Evolutionary conservation across 2,113 vertebrate genomes (phyloP).

Genomic region (Patagioenas fasciata): DNA sequence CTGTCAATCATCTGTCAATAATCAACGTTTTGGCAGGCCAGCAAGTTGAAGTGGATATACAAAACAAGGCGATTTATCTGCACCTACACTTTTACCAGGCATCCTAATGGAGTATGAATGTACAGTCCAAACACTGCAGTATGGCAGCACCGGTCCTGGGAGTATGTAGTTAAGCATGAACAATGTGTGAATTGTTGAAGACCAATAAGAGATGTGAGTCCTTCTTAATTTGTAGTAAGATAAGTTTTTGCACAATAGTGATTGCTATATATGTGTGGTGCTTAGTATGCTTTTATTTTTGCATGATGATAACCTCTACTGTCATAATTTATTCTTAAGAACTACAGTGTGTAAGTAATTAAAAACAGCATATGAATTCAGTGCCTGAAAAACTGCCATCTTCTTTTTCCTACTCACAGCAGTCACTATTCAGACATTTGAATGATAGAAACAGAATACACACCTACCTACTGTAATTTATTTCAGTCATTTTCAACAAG

Average conservation of each 20-base stretch:
- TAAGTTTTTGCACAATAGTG: neutral
- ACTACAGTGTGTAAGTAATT: neutral
- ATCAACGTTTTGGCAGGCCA: neutral
- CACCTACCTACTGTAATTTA: neutral
- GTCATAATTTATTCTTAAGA: neutral
- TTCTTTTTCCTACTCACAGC: neutral
- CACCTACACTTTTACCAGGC: neutral
- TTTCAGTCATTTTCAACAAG: constrained; percentile 32
- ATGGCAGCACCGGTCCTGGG: neutral
- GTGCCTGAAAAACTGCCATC: neutral
- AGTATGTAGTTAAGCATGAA: neutral
- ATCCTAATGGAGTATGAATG: neutral
- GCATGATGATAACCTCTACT: neutral
- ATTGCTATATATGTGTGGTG: neutral
- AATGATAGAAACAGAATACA: constrained; percentile 10
- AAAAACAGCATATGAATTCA: neutral
- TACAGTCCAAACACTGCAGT: neutral
- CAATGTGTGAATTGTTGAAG: neutral
- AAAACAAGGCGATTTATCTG: neutral
- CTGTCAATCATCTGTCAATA: neutral
- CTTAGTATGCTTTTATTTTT: neutral
- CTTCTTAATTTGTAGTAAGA: neutral
- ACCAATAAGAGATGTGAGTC: neutral
- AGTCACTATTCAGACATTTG: neutral
- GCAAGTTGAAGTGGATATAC: neutral